These are phyloP conservation scores for Seladonia tumulorum DNA, from an alignment of 2,888 invertebrate species.

Conservation along the genomic window DNA sequence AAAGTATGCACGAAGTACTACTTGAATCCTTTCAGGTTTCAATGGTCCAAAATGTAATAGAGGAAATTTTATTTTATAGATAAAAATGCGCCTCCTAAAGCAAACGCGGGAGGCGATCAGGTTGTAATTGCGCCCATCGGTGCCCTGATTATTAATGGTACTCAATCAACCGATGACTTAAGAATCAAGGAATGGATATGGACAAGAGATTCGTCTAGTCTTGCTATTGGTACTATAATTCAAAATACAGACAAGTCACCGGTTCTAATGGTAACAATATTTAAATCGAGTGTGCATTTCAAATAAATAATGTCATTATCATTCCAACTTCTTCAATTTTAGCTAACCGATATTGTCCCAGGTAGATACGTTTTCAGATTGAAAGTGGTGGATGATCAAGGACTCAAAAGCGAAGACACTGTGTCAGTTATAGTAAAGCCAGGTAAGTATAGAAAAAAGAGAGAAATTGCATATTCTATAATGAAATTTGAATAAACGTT, in stretches of 20 bases:
- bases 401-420: conserved; percentile 92
- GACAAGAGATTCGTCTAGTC: conserved; percentile 90
- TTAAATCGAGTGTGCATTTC: background rate
- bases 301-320: background rate
- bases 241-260: conserved; percentile 91
- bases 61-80: conserved; percentile 85
- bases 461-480: background rate
- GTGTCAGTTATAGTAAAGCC: conserved; percentile 93
- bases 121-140: conserved; percentile 90
- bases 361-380: conserved; percentile 95
- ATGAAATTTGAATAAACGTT: background rate
- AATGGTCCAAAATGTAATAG: background rate
- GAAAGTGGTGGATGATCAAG: conserved; percentile 96
- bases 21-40: background rate
- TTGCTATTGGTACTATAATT: conserved; percentile 94
- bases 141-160: conserved; percentile 93
- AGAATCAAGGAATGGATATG: conserved; percentile 93
- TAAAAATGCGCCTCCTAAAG: conserved; percentile 94
- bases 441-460: conserved; percentile 80
- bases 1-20: conserved; percentile 87
- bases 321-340: conserved; percentile 57
- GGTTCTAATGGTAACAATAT: conserved; percentile 88
- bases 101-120: conserved; percentile 95
- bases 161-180: conserved; percentile 94
- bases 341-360: conserved; percentile 93